Base-by-base conservation (phyloP, 2,113 vertebrate species). In the Isurus oxyrinchus region DNA sequence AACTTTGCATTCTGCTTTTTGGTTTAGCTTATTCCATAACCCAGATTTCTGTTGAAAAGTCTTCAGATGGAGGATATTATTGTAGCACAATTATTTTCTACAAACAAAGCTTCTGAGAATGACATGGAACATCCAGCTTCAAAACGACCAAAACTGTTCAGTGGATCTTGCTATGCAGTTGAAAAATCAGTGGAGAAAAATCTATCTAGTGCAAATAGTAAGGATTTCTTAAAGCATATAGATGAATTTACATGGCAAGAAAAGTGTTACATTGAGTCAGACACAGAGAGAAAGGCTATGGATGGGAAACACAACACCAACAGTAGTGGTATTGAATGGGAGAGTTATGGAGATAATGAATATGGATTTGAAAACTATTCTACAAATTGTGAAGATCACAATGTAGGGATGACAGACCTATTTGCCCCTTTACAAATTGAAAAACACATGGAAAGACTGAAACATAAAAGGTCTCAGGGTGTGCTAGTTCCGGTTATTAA, bases 341-440 rank as follows among this genome's bases (percentile, higher is more conserved):
- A 72, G 27, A 55, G 67, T 55, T 72, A 53, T 72, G 69, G 10
- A 95, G 44, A 1, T 53, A 53, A 35, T 53, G 67, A 72, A 55
- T 72, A 95, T 95, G 94, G 44, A 95, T 95, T 72, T 69, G 94
- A 72, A 69, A 53, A 72, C 8, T 31, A 55, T 95, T 53, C 94
- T 31, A 35, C 49, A 95, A 95, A 72, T 95, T 53, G 66, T 95
- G 67, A 72, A 53, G 67, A 72, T 95, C 94, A 55, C 66, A 72
- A 31, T 95, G 55, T n/a, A 91, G 88, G 14, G 53, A 59, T n/a
- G 35, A 59, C 67, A 95, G 67, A 95, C 5, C 16, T 95, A 72
- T 53, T 69, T 44, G 40, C 35, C 67, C 67, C 67, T 95, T 69
- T 76, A 14, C 94, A 69, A 35, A 95, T 49, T 11, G 11, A 95